Evolutionary conservation across 1,140 invertebrate genomes (phyloP).

Genomic region (Drosophila gunungcola): DNA sequence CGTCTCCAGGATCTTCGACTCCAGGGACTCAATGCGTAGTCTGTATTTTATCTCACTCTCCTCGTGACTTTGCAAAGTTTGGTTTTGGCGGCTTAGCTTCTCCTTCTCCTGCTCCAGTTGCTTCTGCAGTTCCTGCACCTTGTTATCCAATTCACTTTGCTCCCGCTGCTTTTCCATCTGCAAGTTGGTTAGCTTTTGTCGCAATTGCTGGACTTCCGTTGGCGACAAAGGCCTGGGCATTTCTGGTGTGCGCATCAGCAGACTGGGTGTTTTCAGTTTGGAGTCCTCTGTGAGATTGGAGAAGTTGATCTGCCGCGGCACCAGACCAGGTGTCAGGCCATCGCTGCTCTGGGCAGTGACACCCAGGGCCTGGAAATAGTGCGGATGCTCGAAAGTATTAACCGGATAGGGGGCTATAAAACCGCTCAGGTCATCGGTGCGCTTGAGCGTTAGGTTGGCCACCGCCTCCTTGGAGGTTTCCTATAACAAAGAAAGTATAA

Average conservation of each 20-base stretch:
- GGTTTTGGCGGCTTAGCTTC: constrained; percentile 53
- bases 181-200: constrained; percentile 34
- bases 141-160: constrained; percentile 39
- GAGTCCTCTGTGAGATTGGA: constrained; percentile 79
- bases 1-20: constrained; percentile 56
- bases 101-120: constrained; percentile 50
- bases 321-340: constrained; percentile 62
- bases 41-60: constrained; percentile 66
- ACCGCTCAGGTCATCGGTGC: constrained; percentile 76
- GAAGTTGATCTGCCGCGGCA: constrained; percentile 83
- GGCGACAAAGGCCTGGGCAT: constrained; percentile 45
- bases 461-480: constrained; percentile 79
- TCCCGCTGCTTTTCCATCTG: constrained; percentile 67
- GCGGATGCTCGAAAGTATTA: constrained; percentile 80
- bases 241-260: constrained; percentile 74
- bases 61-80: constrained; percentile 44
- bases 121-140: constrained; percentile 37
- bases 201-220: constrained; percentile 44
- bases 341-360: constrained; percentile 57
- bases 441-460: constrained; percentile 77
- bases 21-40: constrained; percentile 50
- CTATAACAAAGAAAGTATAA: constrained; percentile 32
- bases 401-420: constrained; percentile 61
- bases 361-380: constrained; percentile 75
- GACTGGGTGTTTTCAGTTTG: constrained; percentile 84